Evolutionary conservation across 2,888 invertebrate genomes (phyloP).

Genomic region (Willowsia nigromaculata): DNA sequence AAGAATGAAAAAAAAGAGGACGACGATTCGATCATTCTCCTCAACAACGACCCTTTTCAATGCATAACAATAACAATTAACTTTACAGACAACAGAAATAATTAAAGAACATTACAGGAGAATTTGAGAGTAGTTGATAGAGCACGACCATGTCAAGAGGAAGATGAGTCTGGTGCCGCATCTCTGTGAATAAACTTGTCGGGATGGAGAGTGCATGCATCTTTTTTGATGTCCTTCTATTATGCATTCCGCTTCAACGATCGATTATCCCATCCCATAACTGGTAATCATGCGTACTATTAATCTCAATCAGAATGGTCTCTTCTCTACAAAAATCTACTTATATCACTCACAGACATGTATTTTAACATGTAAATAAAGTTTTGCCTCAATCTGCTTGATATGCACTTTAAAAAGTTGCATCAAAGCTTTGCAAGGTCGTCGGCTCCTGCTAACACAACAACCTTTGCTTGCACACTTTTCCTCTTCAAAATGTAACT

Average conservation of each 20-base stretch:
- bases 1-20: background rate
- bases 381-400: no score
- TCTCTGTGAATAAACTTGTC: background rate
- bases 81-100: background rate
- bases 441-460: background rate
- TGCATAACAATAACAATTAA: background rate
- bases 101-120: background rate
- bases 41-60: no score
- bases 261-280: background rate
- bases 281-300: constrained; percentile 11
- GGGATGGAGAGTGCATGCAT: background rate
- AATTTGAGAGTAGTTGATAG: no score
- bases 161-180: background rate
- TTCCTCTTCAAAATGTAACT: background rate
- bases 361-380: background rate
- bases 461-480: background rate
- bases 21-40: background rate
- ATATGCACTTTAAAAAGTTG: background rate
- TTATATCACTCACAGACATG: background rate
- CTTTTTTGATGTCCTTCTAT: background rate
- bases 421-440: constrained; percentile 35
- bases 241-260: background rate
- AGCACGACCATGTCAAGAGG: background rate
- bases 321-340: background rate
- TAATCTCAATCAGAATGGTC: constrained; percentile 24